Percentiles rank a stretch among this genome's conserved stretches.
These are phyloP conservation scores for Ailurus styani DNA, from an alignment of 2,113 vertebrate genomes.

Conservation along the genomic window DNA sequence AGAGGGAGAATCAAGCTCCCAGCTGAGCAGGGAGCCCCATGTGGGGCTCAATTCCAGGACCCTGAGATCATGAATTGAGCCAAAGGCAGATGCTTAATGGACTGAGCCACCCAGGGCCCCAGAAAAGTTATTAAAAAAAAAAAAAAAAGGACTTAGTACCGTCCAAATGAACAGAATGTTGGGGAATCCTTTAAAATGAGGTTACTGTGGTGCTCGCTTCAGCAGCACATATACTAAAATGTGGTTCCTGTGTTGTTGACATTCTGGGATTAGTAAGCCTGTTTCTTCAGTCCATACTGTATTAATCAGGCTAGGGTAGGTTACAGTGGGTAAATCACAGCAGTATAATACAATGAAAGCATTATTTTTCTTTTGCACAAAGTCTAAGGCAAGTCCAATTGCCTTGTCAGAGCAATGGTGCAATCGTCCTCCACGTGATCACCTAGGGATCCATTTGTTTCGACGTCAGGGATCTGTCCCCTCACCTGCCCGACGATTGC, in stretches of 20 bases:
- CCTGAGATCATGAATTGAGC: too few species aligned
- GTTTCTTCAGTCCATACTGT: not conserved
- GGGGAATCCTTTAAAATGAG: not conserved
- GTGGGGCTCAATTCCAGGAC: too few species aligned
- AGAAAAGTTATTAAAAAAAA: not conserved
- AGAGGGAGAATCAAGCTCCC: too few species aligned
- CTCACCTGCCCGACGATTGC: not conserved
- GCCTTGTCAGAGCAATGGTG: not conserved
- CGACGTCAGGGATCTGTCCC: not conserved
- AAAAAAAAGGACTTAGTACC: not conserved
- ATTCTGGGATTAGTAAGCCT: not conserved
- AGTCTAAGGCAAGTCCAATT: not conserved
- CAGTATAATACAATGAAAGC: not conserved
- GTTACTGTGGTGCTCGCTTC: too few species aligned
- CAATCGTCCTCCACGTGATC: not conserved
- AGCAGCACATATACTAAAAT: too few species aligned
- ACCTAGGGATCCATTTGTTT: not conserved
- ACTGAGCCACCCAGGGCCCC: too few species aligned
- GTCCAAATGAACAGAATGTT: not conserved
- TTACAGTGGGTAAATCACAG: not conserved
- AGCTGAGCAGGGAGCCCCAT: too few species aligned
- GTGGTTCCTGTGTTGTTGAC: not conserved
- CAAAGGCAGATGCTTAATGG: too few species aligned
- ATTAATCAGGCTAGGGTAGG: not conserved
- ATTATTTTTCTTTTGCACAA: constrained; percentile 7